Percentiles rank a stretch among this genome's conserved stretches.
These are phyloP conservation scores for Kryptolebias ocellatus DNA, from an alignment of 2,797 vertebrate genomes.

Conservation along the genomic window DNA sequence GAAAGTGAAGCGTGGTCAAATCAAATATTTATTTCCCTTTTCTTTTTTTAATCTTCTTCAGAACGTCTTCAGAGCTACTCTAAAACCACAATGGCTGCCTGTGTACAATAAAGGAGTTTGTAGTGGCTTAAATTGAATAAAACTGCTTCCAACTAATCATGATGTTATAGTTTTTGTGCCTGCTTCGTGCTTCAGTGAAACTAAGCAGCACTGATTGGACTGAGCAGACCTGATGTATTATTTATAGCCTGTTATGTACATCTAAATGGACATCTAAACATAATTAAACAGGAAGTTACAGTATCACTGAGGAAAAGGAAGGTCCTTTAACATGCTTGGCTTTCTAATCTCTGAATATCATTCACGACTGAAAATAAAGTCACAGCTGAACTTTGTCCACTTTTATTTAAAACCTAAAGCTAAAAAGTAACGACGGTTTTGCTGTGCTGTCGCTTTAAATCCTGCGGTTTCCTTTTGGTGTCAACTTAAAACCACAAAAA, in stretches of 20 bases:
- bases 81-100: no score
- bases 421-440: conserved; percentile 11
- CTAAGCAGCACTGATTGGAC: conserved; percentile 18
- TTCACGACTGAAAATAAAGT: conserved; percentile 28
- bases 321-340: conserved; percentile 19
- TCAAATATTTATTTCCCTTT: no score
- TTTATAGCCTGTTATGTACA: conserved; percentile 50
- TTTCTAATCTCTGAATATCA: conserved; percentile 34
- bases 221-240: conserved; percentile 46
- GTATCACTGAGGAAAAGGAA: conserved; percentile 27
- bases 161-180: conserved; percentile 23
- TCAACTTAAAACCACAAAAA: conserved; percentile 60
- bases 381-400: conserved; percentile 23
- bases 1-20: no score
- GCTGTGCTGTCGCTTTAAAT: conserved; percentile 21
- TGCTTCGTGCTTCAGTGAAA: conserved; percentile 8
- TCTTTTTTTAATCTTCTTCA: no score
- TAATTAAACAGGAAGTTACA: conserved; percentile 63
- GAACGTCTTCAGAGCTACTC: no score
- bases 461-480: conserved; percentile 37
- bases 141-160: conserved; percentile 4
- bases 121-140: conserved; percentile 1
- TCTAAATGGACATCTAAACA: conserved; percentile 66
- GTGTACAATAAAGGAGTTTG: no score
- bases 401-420: background rate